Percentiles rank a stretch among this genome's conserved stretches.
Evolutionary conservation across 2,888 invertebrate species (phyloP).

Genomic region (Caenorhabditis zanzibari): DNA sequence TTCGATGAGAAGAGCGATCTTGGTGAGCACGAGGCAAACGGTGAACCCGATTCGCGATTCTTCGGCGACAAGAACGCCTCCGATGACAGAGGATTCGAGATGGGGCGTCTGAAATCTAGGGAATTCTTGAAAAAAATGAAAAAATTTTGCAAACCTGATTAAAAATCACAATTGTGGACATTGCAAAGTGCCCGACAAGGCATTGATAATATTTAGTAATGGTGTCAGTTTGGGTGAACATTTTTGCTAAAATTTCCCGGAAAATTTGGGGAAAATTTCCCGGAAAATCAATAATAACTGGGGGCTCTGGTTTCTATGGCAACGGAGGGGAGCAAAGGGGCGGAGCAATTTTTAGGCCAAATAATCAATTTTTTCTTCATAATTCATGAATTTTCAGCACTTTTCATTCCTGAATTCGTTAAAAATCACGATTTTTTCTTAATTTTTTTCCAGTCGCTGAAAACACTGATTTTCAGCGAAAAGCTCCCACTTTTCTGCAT

Average conservation of each 20-base stretch:
- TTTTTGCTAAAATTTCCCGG: background rate
- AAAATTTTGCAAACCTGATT: slow-evolving; percentile 85
- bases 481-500: background rate
- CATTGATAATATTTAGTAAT: slow-evolving; percentile 88
- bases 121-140: background rate
- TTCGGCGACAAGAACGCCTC: slow-evolving; percentile 55
- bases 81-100: slow-evolving; percentile 66
- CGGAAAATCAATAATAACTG: background rate
- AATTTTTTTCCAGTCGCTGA: background rate
- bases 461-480: too few relatives aligned
- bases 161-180: slow-evolving; percentile 88
- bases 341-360: too few relatives aligned
- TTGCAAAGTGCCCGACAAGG: slow-evolving; percentile 88
- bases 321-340: background rate
- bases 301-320: slow-evolving; percentile 31
- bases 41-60: slow-evolving; percentile 71
- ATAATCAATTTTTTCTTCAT: too few relatives aligned
- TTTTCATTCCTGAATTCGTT: too few relatives aligned
- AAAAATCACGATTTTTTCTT: background rate
- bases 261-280: background rate
- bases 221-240: slow-evolving; percentile 79
- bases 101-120: slow-evolving; percentile 62
- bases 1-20: slow-evolving; percentile 88
- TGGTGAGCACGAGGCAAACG: slow-evolving; percentile 84
- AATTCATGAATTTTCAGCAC: too few relatives aligned